phyloP scores from a whole-genome alignment of 2,888 invertebrate genomes.

The Brenthis hecate region DNA sequence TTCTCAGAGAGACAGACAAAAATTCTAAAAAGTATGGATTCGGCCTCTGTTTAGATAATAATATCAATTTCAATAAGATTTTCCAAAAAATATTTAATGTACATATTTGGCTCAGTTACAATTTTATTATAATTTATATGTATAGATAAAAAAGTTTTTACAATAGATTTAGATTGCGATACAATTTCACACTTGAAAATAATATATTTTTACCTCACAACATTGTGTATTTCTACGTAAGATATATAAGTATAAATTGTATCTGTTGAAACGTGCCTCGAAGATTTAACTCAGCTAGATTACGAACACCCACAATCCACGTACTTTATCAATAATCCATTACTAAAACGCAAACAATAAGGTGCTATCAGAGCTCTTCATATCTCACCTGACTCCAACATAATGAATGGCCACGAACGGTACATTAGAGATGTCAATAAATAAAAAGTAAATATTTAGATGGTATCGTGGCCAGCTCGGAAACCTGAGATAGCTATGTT shows the following conservation, averaged over 20 bases:
- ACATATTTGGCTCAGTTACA: no score
- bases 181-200: no score
- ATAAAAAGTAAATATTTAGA: constrained; percentile 76
- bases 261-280: constrained; percentile 51
- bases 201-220: no score
- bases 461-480: constrained; percentile 55
- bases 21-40: no score
- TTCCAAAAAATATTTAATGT: no score
- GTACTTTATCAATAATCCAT: constrained; percentile 81
- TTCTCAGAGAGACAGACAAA: no score
- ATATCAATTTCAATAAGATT: no score
- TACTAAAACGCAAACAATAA: constrained; percentile 79
- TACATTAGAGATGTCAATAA: constrained; percentile 81
- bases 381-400: constrained; percentile 58
- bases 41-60: no score
- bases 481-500: constrained; percentile 56
- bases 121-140: no score
- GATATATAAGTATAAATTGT: neutral
- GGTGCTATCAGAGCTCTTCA: constrained; percentile 67
- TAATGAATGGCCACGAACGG: constrained; percentile 69
- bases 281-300: constrained; percentile 69
- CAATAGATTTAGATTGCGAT: no score
- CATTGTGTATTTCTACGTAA: no score
- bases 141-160: no score
- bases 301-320: constrained; percentile 81